Base-by-base conservation (phyloP, 2,888 invertebrate species). In the Bugula neritina region DNA sequence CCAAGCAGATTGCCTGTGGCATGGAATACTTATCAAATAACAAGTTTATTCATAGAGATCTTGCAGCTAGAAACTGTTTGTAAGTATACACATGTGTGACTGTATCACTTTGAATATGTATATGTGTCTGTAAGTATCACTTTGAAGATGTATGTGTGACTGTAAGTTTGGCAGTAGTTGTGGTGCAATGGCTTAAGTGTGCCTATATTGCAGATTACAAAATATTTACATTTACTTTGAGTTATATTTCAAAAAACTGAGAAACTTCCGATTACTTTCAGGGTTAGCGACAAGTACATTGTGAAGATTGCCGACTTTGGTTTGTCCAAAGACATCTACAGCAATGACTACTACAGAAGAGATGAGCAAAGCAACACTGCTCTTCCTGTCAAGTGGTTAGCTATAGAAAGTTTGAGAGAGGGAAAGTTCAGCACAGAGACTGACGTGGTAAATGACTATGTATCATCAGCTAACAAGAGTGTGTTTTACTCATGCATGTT, bases 271-370 rank as follows among this genome's bases (percentile, higher is more conserved):
- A n/a, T n/a, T n/a, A n/a, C n/a, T 72, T 76, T 25, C 74, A 86
- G 86, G 84, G 75, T 87, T 69, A 86, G 85, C 73, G 84, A 84
- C 63, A 78, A 82, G 27, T 82, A 85, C 74, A 78, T 80, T 29
- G 84, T 85, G 1, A 85, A 86, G 77, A 86, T 87, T n/a, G 86
- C 87, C 1, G 88, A 88, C 77, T 88, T 88, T 79, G 88, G 88
- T n/a, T 78, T 88, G 72, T 86, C 87, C 1, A 80, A 87, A 10
- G 87, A 87, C 78, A 84, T 87, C 71, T 85, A 86, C 73, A 86
- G 86, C 74, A 83, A 84, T 73, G 86, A 86, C 75, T 86, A 86
- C 74, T 87, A 87, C 78, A 84, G 85, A 74, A 84, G 85, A 72
- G 83, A 84, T 69, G 85, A 85, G 73, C 83, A 84, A 74, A 82